phyloP scores from a whole-genome alignment of 2,113 vertebrate species.

The Balaeniceps rex region DNA sequence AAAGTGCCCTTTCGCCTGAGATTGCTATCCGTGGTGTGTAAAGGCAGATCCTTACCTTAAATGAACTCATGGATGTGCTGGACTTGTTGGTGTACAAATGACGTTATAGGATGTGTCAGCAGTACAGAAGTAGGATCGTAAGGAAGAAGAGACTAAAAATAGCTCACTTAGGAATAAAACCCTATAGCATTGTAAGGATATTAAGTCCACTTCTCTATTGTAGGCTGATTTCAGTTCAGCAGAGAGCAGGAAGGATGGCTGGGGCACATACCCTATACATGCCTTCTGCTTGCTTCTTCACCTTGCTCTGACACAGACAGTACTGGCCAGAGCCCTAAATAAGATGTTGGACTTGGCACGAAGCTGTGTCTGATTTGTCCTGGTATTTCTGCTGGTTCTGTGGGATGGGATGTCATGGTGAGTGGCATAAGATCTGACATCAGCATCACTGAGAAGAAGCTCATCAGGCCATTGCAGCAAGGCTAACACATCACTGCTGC shows the following conservation, averaged over 20 bases:
- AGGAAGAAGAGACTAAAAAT: background rate
- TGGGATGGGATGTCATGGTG: rapidly evolving
- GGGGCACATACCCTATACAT: rapidly evolving
- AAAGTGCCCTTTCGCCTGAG: background rate
- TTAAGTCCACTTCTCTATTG: background rate
- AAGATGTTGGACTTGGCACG: rapidly evolving
- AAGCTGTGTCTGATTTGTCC: background rate
- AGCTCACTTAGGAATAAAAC: background rate
- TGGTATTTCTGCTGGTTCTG: background rate
- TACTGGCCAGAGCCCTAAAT: background rate
- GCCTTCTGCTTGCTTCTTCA: background rate
- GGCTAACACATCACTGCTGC: rapidly evolving
- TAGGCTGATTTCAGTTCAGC: background rate
- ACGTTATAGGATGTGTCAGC: background rate
- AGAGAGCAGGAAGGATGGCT: background rate
- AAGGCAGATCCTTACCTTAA: background rate
- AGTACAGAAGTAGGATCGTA: background rate
- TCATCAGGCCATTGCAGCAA: rapidly evolving
- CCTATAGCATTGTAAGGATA: too few species aligned
- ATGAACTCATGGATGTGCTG: background rate
- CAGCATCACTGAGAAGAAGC: background rate
- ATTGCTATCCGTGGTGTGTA: background rate
- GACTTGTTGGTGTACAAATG: too few species aligned
- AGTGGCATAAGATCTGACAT: background rate
- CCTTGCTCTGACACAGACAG: background rate